These are phyloP conservation scores for Lasaia peninsularis DNA, from an alignment of 1,140 invertebrate species.

Conservation along the genomic window DNA sequence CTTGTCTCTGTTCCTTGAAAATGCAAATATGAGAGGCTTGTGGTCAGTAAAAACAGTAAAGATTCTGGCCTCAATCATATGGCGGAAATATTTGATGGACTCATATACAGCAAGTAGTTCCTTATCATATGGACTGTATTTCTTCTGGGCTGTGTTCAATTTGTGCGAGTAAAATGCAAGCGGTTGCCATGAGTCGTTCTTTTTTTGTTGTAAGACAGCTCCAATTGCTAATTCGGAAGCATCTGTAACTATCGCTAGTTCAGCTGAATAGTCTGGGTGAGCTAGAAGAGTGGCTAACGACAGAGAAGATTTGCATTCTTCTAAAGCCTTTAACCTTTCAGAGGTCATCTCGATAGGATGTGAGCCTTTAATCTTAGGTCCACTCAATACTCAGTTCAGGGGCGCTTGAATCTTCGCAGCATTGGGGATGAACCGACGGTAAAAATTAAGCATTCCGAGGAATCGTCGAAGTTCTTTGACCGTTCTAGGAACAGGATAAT, in stretches of 20 bases:
- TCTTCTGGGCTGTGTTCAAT: slow-evolving; percentile 6
- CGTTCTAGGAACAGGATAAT: slow-evolving; percentile 23
- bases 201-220: slow-evolving; percentile 8
- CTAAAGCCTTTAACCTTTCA: slow-evolving; percentile 6
- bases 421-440: slow-evolving; percentile 25
- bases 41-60: slow-evolving; percentile 19
- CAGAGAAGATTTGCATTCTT: not conserved
- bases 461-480: slow-evolving; percentile 26
- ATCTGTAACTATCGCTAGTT: slow-evolving; percentile 15
- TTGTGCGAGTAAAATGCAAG: slow-evolving; percentile 12
- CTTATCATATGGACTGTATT: slow-evolving; percentile 18
- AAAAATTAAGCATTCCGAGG: slow-evolving; percentile 30
- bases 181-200: not conserved
- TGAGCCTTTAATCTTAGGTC: not conserved
- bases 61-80: slow-evolving; percentile 19
- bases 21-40: slow-evolving; percentile 14
- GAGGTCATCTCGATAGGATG: slow-evolving; percentile 11
- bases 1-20: slow-evolving; percentile 19
- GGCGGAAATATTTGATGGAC: slow-evolving; percentile 18
- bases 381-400: slow-evolving; percentile 10
- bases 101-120: slow-evolving; percentile 7
- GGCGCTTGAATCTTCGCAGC: slow-evolving; percentile 24
- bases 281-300: slow-evolving; percentile 6
- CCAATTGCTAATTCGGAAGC: slow-evolving; percentile 14
- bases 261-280: slow-evolving; percentile 11